phyloP scores from a whole-genome alignment of 2,888 invertebrate genomes.

The Noctua pronuba region DNA sequence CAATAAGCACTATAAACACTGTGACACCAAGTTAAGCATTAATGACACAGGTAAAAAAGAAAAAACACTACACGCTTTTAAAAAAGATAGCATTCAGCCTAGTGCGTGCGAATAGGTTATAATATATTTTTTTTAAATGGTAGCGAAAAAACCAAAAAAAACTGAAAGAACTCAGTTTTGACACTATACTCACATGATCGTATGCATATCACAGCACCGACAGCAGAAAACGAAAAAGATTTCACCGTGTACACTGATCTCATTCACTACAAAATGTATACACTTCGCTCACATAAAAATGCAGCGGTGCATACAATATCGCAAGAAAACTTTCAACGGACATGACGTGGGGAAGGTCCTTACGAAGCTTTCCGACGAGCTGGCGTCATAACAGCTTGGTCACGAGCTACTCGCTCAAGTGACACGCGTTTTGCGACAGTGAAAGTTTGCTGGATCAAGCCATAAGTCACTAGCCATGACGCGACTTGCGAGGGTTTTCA shows the following conservation, averaged over 20 bases:
- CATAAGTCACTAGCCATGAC: neutral
- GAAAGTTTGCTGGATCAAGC: neutral
- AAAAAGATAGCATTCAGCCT: no score
- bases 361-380: slow-evolving; percentile 15
- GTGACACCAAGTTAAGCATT: no score
- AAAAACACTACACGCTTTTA: no score
- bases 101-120: no score
- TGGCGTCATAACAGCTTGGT: neutral
- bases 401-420: neutral
- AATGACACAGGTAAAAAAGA: no score
- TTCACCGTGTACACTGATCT: slow-evolving; percentile 7
- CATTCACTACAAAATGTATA: slow-evolving; percentile 39
- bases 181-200: neutral
- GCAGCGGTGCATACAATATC: slow-evolving; percentile 41
- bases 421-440: neutral
- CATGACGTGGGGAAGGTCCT: slow-evolving; percentile 27
- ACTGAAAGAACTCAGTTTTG: neutral
- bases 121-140: no score
- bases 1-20: no score
- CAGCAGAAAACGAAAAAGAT: slow-evolving; percentile 14
- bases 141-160: no score
- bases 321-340: slow-evolving; percentile 43
- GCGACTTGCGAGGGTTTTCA: neutral
- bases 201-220: neutral
- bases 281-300: slow-evolving; percentile 24